Percentiles rank a stretch among this genome's conserved stretches.
Conservation (phyloP, 2,888 invertebrate genomes). For the Folsomia candida region DNA sequence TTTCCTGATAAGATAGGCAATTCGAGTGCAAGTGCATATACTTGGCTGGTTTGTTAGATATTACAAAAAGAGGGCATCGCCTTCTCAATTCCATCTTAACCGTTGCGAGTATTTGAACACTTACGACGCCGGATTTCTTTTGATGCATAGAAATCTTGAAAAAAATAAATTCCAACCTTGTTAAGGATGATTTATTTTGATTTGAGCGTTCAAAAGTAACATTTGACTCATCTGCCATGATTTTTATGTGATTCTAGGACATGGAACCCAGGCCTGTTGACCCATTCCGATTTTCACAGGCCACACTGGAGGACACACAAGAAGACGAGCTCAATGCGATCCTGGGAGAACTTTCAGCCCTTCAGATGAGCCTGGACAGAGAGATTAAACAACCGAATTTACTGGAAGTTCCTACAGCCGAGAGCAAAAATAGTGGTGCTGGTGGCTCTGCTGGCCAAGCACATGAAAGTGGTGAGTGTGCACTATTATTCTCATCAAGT, state of each 20-base stretch:
- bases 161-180: too few species aligned
- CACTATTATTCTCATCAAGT: too few species aligned
- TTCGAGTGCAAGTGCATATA: too few species aligned
- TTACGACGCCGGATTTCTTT: too few species aligned
- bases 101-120: too few species aligned
- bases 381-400: constrained; percentile 52
- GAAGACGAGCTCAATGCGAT: constrained; percentile 97
- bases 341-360: constrained; percentile 87
- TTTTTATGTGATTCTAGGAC: constrained; percentile 60
- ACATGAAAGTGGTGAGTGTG: constrained; percentile 41
- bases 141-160: too few species aligned
- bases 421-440: constrained; percentile 17
- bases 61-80: too few species aligned
- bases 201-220: too few species aligned
- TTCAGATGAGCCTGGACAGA: constrained; percentile 69
- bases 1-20: too few species aligned
- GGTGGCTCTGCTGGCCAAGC: constrained; percentile 15
- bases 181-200: too few species aligned
- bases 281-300: constrained; percentile 91
- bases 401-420: constrained; percentile 37
- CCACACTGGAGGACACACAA: constrained; percentile 91
- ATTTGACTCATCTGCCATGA: background rate
- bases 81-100: too few species aligned
- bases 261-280: constrained; percentile 80
- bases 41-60: too few species aligned